A percentile compares a stretch with the other conserved stretches of the same genome.
phyloP scores from a whole-genome alignment of 1,140 invertebrate species.

The Asobara japonica region DNA sequence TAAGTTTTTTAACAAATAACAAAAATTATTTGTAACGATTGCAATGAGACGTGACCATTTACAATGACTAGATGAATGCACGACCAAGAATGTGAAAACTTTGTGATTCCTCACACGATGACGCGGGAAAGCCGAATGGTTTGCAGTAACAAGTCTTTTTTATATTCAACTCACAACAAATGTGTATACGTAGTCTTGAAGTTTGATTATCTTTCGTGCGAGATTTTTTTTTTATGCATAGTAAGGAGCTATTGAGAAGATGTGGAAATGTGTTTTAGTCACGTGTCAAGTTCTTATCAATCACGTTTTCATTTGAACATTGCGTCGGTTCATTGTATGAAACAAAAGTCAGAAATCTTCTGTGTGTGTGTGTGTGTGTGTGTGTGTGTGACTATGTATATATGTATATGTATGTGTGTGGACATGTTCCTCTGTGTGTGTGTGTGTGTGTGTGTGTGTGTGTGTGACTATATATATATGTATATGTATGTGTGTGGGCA shows the following conservation, averaged over 20 bases:
- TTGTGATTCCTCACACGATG: not conserved
- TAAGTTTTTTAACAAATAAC: no score
- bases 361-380: no score
- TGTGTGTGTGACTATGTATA: no score
- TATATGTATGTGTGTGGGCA: no score
- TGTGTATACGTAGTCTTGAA: not conserved
- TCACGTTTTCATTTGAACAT: no score
- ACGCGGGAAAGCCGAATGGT: not conserved
- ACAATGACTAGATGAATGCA: not conserved
- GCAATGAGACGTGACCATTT: not conserved
- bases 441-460: no score
- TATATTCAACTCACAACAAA: slow-evolving; percentile 23
- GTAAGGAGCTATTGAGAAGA: no score
- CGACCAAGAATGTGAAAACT: not conserved
- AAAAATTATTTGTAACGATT: no score
- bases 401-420: no score
- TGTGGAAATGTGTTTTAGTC: no score
- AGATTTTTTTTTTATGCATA: not conserved
- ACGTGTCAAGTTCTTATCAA: not conserved
- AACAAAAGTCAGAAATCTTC: not conserved
- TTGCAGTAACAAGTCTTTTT: not conserved
- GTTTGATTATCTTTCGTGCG: not conserved
- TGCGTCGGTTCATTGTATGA: not conserved
- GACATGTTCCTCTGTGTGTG: no score
- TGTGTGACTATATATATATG: no score